Base-by-base conservation (phyloP, 2,113 vertebrate genomes). In the Pogonocichla stellata region DNA sequence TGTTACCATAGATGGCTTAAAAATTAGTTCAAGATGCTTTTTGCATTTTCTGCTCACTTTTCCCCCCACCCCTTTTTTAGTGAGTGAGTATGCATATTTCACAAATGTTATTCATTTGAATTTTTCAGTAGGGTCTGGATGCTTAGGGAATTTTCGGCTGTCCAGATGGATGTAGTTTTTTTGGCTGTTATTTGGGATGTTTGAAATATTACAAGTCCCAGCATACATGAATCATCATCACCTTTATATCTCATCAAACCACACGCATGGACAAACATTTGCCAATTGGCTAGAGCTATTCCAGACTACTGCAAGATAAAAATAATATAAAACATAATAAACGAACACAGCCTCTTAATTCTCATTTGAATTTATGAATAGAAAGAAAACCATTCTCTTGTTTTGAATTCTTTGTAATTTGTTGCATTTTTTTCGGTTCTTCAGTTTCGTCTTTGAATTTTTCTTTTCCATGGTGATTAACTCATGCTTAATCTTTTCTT, bases 61-160 rank as follows among this genome's bases (percentile, higher is more conserved):
- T 1, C 1, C 2, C 3, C 2, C 1, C 11, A 14, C 7, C 3
- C 14, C 5, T n/a, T 40, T 83, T 70, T 26, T n/a, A 24, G 12
- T 25, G 10, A 77, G 2, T 48, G 29, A 66, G 43, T 23, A 45
- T n/a, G 31, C 3, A 43, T 54, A 34, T 64, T 71, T 19, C 24
- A 47, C 14, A 38, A 36, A 60, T 1, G 7, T 45, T 80, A 33
- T 45, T 53, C 0, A n/a, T 47, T 17, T 9, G 7, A 80, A 69
- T 72, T 80, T 72, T 31, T 65, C 34, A 62, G 26, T 43, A 71
- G 15, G 4, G 12, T 61, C 22, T 42, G 22, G 9, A 6, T 79
- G 4, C 33, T 54, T 33, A 51, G 23, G 80, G 20, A 69, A 69
- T 34, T 65, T 69, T 86, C 60, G 4, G 4, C 23, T 78, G 6